phyloP scores from a whole-genome alignment of 2,113 vertebrate species.

The Chlorodrepanis virens region DNA sequence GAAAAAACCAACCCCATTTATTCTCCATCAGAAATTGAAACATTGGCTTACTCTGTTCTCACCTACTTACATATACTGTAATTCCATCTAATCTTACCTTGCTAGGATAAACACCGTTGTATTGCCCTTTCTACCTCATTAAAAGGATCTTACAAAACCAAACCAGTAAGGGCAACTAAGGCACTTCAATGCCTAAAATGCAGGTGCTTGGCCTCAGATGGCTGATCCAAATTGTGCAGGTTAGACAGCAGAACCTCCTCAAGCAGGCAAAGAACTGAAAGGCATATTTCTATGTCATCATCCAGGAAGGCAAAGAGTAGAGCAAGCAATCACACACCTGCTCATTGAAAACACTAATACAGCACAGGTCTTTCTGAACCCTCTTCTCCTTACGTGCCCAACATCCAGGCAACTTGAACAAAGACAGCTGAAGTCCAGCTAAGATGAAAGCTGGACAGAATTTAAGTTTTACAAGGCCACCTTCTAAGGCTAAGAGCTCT shows the following conservation, averaged over 20 bases:
- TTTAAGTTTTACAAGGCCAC: background rate
- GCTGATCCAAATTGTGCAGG: background rate
- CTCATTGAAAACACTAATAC: background rate
- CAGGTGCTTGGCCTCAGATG: background rate
- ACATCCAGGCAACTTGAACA: background rate
- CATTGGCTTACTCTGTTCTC: background rate
- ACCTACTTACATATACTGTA: background rate
- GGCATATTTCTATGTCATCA: rapidly evolving
- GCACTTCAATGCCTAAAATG: background rate
- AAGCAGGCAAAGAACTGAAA: background rate
- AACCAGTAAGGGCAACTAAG: background rate
- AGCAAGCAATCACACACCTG: background rate
- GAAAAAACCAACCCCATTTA: background rate
- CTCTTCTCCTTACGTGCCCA: background rate
- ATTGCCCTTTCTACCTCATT: background rate
- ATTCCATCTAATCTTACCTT: background rate
- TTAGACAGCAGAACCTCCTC: background rate
- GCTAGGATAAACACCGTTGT: background rate
- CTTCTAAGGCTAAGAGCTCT: background rate
- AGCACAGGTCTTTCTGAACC: background rate
- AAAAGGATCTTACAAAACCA: background rate
- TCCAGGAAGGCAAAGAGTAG: background rate
- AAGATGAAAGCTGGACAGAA: background rate
- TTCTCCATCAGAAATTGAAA: background rate
- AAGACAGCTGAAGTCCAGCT: background rate